Percentiles rank a stretch among this genome's conserved stretches.
These are phyloP conservation scores for Ostrea denselamellosa DNA, from an alignment of 1,140 invertebrate genomes.

Conservation along the genomic window DNA sequence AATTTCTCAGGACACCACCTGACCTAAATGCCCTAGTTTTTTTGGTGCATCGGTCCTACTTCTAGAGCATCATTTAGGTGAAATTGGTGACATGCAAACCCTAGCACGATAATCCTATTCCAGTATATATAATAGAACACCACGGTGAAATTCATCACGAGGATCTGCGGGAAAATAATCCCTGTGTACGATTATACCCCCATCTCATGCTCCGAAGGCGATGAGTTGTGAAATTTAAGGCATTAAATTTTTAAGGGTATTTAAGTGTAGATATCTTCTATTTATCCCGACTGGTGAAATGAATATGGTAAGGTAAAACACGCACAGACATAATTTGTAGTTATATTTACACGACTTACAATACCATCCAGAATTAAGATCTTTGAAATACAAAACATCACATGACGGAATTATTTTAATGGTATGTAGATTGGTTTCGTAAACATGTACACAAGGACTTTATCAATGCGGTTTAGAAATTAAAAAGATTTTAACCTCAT, in stretches of 20 bases:
- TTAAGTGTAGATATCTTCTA: conserved; percentile 9
- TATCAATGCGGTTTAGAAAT: conserved; percentile 28
- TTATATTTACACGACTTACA: conserved; percentile 18
- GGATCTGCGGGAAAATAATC: conserved; percentile 10
- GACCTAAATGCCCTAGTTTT: conserved; percentile 4
- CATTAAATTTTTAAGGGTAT: conserved; percentile 27
- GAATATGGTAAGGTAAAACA: conserved; percentile 1
- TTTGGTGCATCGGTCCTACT: not conserved
- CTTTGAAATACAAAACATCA: conserved; percentile 5
- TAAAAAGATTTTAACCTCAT: conserved; percentile 38
- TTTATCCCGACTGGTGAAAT: not conserved
- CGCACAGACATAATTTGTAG: not conserved
- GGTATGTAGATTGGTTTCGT: conserved; percentile 14
- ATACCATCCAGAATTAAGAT: not conserved
- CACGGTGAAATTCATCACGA: not conserved
- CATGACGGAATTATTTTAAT: not conserved
- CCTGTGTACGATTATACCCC: not conserved
- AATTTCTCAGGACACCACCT: not conserved
- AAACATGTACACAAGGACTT: not conserved
- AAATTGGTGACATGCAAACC: conserved; percentile 25
- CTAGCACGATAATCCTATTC: conserved; percentile 32
- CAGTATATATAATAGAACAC: not conserved
- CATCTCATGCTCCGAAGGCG: conserved; percentile 5
- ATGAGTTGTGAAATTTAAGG: conserved; percentile 38
- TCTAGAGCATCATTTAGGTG: not conserved